These are phyloP conservation scores for Cheilinus undulatus DNA, from an alignment of 2,113 vertebrate genomes.

Conservation along the genomic window DNA sequence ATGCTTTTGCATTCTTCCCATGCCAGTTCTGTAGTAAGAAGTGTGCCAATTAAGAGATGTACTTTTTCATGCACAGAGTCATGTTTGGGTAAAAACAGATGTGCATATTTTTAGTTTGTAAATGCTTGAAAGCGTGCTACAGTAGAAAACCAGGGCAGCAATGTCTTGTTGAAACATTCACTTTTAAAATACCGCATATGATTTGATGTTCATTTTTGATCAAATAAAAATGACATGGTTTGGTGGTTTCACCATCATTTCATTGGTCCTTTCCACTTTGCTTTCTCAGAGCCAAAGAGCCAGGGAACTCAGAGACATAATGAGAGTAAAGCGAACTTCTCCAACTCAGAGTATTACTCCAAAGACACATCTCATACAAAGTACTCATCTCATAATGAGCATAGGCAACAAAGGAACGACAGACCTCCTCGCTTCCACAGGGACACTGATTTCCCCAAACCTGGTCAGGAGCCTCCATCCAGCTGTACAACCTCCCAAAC, in stretches of 20 bases:
- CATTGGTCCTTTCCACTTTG: conserved; percentile 10
- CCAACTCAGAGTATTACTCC: conserved; percentile 84
- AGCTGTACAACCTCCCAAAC: conserved; percentile 72
- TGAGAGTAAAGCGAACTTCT: conserved; percentile 80
- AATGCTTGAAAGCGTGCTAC: not conserved
- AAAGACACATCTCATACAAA: conserved; percentile 86
- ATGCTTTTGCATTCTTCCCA: not conserved
- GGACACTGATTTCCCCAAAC: conserved; percentile 89
- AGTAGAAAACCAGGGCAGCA: not conserved
- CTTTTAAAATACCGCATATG: not conserved
- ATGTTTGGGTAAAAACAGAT: conserved; percentile 17
- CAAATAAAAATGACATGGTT: not conserved
- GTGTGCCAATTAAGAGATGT: not conserved
- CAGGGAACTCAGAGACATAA: conserved; percentile 83
- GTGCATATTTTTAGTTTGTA: conserved; percentile 16
- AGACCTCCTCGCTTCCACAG: conserved; percentile 94
- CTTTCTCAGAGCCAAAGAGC: conserved; percentile 88
- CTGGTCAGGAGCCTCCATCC: conserved; percentile 82
- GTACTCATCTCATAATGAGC: conserved; percentile 86
- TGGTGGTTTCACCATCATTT: not conserved
- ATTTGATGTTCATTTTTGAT: not conserved
- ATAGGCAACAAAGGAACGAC: conserved; percentile 89
- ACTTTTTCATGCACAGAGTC: not conserved
- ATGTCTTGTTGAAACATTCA: not conserved
- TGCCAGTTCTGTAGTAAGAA: not conserved